Percentiles rank a stretch among this genome's conserved stretches.
phyloP scores from a whole-genome alignment of 2,113 vertebrate genomes.

The Sapayoa aenigma region DNA sequence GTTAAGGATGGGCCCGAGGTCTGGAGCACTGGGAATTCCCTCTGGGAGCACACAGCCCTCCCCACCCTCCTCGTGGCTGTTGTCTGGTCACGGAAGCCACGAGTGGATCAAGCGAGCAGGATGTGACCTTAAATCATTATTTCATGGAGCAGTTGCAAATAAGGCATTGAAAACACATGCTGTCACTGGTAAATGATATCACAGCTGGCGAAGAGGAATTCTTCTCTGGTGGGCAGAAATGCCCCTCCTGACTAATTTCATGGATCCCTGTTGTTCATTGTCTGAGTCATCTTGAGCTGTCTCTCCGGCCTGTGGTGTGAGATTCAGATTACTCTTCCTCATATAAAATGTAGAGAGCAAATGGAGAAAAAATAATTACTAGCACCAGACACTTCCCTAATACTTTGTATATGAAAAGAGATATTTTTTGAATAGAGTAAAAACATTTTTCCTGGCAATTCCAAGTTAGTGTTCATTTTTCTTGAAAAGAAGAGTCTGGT shows the following conservation, averaged over 20 bases:
- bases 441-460: not conserved
- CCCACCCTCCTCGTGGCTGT: not conserved
- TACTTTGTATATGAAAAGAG: not conserved
- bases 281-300: not conserved
- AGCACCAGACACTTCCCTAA: not conserved
- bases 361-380: not conserved
- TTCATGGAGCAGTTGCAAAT: not conserved
- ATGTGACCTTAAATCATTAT: not conserved
- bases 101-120: not conserved
- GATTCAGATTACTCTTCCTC: not conserved
- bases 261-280: not conserved
- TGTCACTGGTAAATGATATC: constrained; percentile 1
- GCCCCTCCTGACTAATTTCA: not conserved
- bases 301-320: not conserved
- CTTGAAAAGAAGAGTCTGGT: not conserved
- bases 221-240: constrained; percentile 47
- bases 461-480: not conserved
- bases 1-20: not conserved
- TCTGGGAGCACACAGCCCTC: not conserved
- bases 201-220: constrained; percentile 35
- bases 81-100: not conserved
- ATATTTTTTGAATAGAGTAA: not conserved
- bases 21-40: not conserved
- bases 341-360: not conserved
- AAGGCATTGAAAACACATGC: not conserved